Base-by-base conservation (phyloP, 2,797 vertebrate genomes). In the Australoheros facetus region DNA sequence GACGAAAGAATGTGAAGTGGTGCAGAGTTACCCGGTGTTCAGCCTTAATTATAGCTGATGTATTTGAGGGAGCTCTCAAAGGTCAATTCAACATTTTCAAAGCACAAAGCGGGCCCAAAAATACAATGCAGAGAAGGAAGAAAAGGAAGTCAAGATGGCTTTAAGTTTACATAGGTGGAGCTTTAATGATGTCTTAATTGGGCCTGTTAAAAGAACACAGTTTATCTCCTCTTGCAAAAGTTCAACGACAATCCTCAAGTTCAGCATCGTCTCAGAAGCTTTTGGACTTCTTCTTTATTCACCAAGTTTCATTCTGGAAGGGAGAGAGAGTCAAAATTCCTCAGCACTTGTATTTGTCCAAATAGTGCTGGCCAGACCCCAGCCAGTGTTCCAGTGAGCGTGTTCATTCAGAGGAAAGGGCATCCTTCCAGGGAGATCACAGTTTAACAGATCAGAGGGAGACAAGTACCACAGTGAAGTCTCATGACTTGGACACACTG, bases 361-460 rank as follows among this genome's bases (percentile, higher is more conserved):
- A 91, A 94, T 84, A 88, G 88, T 58, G 80, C 87, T 86, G 87
- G 90, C 89, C 83, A 76, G 84, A 88, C 74, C 86, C 87, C 83
- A 89, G 85, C 80, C 85, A 91, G 83, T 88, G 87, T 92, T 90
- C 89, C 88, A 88, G 77, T 89, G 82, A 90, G 80, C 86, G 60
- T 92, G 89, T 90, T 90, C 89, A 90, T 91, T 93, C 87, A 92
- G 91, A 85, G 86, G 87, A 91, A 88, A 87, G 84, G 90, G 92
- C 90, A 83, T 60, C 45, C 77, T 69, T 94, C 92, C 94, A 94
- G 90, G 85, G 54, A 91, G 85, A 87, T 90, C 91, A 79, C 83
- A 85, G 88, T 91, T 91, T 92, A 90, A 90, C 78, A 90, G 84
- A 92, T 88, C 87, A 89, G 86, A 92, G 77, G 48, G 83, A 88